phyloP scores from a whole-genome alignment of 2,113 vertebrate species.

The Chiloscyllium plagiosum region DNA sequence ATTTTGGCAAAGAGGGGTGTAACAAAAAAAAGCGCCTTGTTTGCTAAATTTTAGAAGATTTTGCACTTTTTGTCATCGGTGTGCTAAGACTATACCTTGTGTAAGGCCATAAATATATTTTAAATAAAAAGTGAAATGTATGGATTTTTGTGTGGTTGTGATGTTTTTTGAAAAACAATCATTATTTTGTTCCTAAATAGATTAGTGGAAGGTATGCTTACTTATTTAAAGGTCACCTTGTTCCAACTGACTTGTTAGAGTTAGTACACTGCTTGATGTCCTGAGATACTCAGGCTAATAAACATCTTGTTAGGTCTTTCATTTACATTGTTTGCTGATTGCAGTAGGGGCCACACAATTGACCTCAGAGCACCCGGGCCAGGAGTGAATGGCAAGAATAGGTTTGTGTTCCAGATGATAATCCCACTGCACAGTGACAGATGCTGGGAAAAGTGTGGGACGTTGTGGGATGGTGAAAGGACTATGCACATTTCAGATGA shows the following conservation, averaged over 20 bases:
- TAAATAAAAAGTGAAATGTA: constrained; percentile 31
- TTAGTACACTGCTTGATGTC: not conserved
- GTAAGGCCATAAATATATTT: constrained; percentile 26
- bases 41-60: constrained; percentile 7
- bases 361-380: not conserved
- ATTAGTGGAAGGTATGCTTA: not conserved
- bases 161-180: not conserved
- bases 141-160: not conserved
- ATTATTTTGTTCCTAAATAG: not conserved
- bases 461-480: not conserved
- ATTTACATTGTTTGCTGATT: not conserved
- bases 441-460: not conserved
- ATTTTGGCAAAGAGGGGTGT: not conserved
- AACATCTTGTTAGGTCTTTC: not conserved
- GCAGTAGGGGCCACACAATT: not conserved
- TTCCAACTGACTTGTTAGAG: not conserved
- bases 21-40: not conserved
- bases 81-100: not conserved
- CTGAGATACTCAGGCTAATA: no score
- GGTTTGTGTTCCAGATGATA: not conserved
- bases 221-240: not conserved
- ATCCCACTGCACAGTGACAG: not conserved
- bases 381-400: not conserved
- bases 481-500: not conserved
- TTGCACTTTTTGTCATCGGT: constrained; percentile 16